These are phyloP conservation scores for Zoanthus solanderi DNA, from an alignment of 92 coral and sea anemone species.

Conservation along the genomic window DNA sequence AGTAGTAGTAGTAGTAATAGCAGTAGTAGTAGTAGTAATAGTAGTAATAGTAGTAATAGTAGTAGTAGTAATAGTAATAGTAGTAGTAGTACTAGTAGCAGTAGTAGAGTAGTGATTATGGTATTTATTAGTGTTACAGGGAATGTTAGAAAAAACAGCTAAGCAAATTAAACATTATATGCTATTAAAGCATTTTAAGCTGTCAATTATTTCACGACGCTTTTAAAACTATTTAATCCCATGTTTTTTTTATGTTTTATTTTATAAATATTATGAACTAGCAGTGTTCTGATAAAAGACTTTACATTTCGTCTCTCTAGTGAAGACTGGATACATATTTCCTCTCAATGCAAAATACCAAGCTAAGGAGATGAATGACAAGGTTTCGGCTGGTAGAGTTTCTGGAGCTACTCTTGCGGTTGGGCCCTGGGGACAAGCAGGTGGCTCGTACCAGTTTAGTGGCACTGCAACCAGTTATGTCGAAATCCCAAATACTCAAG, in stretches of 20 bases:
- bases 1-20: no score
- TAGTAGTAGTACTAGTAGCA: no score
- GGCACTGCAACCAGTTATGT: constrained; percentile 1
- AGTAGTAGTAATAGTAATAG: no score
- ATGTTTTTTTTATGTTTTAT: background rate
- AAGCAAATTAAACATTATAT: no score
- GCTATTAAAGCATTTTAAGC: no score
- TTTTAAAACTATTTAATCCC: background rate
- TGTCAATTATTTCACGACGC: no score
- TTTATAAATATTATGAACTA: no score
- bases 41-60: no score
- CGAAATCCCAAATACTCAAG: constrained; percentile 8
- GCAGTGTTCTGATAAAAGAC: background rate
- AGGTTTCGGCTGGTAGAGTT: background rate
- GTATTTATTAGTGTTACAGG: no score
- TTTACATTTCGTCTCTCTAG: background rate
- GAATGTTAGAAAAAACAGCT: no score
- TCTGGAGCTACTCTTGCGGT: background rate
- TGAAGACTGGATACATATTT: constrained; percentile 6
- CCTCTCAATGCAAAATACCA: constrained; percentile 31
- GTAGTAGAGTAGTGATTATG: no score
- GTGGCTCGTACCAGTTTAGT: constrained; percentile 15
- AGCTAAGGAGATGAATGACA: constrained; percentile 20
- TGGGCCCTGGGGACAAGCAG: constrained; percentile 43
- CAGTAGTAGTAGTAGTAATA: no score